Evolutionary conservation across 2,113 vertebrate genomes (phyloP).

Genomic region (Pterocles gutturalis): DNA sequence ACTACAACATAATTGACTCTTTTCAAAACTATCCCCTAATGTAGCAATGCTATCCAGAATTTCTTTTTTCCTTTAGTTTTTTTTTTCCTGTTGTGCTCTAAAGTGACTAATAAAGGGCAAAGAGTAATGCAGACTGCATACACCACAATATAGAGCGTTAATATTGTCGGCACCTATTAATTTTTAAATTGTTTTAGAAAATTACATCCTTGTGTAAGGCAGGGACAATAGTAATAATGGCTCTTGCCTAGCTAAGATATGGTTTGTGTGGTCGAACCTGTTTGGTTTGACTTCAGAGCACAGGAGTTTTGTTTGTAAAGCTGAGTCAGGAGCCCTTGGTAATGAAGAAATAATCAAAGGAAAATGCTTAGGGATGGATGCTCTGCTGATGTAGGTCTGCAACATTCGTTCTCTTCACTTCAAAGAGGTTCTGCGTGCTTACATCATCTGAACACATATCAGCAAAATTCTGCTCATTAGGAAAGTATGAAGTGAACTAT

Average conservation of each 20-base stretch:
- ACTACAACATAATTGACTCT: background rate
- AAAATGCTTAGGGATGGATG: background rate
- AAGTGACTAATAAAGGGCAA: background rate
- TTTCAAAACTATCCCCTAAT: background rate
- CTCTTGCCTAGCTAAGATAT: background rate
- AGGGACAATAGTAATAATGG: background rate
- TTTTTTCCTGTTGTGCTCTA: background rate
- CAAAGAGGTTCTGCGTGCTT: background rate
- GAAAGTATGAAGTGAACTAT: background rate
- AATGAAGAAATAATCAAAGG: background rate
- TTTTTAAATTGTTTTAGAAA: background rate
- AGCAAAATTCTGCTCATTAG: background rate
- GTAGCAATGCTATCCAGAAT: accelerated
- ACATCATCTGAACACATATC: background rate
- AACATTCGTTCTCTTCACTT: background rate
- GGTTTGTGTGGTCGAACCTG: background rate
- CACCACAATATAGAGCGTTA: background rate
- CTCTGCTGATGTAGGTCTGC: background rate
- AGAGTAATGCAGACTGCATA: background rate
- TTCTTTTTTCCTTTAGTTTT: background rate
- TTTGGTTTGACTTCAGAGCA: background rate
- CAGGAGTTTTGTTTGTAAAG: background rate
- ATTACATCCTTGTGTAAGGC: background rate
- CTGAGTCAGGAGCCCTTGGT: conserved; percentile 42
- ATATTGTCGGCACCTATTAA: background rate